Conservation (phyloP, 2,888 invertebrate genomes). For the Tachina grossa region DNA sequence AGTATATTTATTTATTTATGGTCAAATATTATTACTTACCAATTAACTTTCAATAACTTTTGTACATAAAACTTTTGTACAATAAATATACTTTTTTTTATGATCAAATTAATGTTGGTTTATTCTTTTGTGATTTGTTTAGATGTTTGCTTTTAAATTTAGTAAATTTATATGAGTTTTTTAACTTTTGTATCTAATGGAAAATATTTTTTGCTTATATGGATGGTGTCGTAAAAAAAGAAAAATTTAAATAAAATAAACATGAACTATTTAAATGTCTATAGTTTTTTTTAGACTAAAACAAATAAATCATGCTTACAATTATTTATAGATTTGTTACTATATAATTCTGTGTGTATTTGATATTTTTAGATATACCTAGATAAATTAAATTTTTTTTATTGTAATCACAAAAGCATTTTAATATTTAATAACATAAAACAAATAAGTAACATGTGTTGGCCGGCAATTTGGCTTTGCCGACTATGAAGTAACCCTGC, state of each 20-base stretch:
- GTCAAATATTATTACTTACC: constrained; percentile 8
- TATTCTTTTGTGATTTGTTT: background rate
- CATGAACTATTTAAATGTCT: constrained; percentile 8
- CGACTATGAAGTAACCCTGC: background rate
- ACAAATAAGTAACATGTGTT: background rate
- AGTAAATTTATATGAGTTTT: background rate
- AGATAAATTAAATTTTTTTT: background rate
- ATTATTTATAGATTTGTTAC: constrained; percentile 41
- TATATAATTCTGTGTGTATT: background rate
- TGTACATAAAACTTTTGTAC: background rate
- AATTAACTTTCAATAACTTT: constrained; percentile 10
- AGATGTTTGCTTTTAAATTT: background rate
- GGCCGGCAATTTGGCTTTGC: background rate
- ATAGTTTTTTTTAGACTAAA: constrained; percentile 16
- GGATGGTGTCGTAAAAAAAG: background rate
- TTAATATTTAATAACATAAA: background rate
- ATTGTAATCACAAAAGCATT: no score
- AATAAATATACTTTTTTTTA: no score
- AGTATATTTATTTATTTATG: background rate
- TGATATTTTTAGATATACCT: background rate
- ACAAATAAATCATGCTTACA: constrained; percentile 13
- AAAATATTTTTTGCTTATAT: background rate
- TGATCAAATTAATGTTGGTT: no score
- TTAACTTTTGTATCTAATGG: background rate
- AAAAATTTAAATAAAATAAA: constrained; percentile 1